These are phyloP conservation scores for Hippocampus kuda DNA, from an alignment of 2,797 vertebrate genomes.

Conservation along the genomic window DNA sequence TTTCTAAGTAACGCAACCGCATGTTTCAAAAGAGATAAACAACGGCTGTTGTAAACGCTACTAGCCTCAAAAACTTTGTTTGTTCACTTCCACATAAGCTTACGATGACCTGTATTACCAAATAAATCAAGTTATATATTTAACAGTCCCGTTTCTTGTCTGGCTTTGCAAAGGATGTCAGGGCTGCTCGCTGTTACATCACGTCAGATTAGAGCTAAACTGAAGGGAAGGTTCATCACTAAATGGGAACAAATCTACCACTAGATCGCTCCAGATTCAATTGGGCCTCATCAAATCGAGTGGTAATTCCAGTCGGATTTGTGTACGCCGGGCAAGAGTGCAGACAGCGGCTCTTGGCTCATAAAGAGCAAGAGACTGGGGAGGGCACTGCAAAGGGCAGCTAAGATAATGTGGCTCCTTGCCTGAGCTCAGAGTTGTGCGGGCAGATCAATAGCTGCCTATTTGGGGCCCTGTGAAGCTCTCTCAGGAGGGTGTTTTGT, in stretches of 20 bases:
- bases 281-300: slow-evolving; percentile 24
- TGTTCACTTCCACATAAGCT: not conserved
- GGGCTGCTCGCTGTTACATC: slow-evolving; percentile 7
- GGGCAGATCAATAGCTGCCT: slow-evolving; percentile 61
- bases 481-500: slow-evolving; percentile 59
- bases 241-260: slow-evolving; percentile 13
- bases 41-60: too few species aligned
- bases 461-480: slow-evolving; percentile 55
- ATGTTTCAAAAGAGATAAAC: too few species aligned
- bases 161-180: slow-evolving; percentile 2
- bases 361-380: slow-evolving; percentile 53
- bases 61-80: too few species aligned
- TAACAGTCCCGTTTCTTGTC: not conserved
- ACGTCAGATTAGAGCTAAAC: slow-evolving; percentile 11
- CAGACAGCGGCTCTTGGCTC: slow-evolving; percentile 52
- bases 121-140: not conserved
- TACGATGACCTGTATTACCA: not conserved
- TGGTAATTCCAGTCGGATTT: slow-evolving; percentile 47
- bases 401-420: slow-evolving; percentile 60
- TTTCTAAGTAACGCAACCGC: too few species aligned
- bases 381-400: slow-evolving; percentile 60
- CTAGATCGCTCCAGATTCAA: not conserved
- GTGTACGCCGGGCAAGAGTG: slow-evolving; percentile 30
- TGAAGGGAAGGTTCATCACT: not conserved
- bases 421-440: slow-evolving; percentile 59